Base-by-base conservation (phyloP, 2,797 vertebrate genomes). In the Sebastolobus alascanus region DNA sequence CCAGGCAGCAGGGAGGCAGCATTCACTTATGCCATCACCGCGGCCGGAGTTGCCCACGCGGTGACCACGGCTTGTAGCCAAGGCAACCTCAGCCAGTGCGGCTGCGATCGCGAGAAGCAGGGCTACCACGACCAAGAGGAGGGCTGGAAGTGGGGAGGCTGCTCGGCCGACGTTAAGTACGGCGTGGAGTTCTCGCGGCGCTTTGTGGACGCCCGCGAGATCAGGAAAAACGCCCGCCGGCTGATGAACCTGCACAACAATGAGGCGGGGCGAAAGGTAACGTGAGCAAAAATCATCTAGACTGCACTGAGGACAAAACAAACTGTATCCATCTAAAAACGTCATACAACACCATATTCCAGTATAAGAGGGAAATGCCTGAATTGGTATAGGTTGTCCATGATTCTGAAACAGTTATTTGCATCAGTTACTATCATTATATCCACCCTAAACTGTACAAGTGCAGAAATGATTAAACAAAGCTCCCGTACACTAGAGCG, bases 171-270 rank as follows among this genome's bases (percentile, higher is more conserved):
- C 59, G 96, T 99, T 83, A 97, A 97, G 94, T 99, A 99, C 2
- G 99, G 98, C 80, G 96, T 99, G 74, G 98, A 99, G 90, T 99
- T 99, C 95, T 99, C 99, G 67, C 95, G 97, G 58, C 97, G 97
- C 92, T 99, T 99, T 78, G 97, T 99, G 64, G 99, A 99, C 25
- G 98, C 99, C 68, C 96, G 98, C 0, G 99, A 99, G 96, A 98
- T 99, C 82, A 98, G 97, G 96, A 99, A 99, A 94, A 99, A 98
- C 29, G 97, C 98, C 16, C 95, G 99, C 33, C 96, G 98, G 77
- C 97, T 99, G 86, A 99, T 99, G 99, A 99, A 99, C 95, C 97
- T 99, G 82, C 99, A 99, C 96, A 99, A 99, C 95, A 99, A 99
- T 16, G 98, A 99, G 93, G 98, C 98, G 2, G 99, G 98, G 90